Base-by-base conservation (phyloP, 2,797 vertebrate species). In the Nannoperca obscura region DNA sequence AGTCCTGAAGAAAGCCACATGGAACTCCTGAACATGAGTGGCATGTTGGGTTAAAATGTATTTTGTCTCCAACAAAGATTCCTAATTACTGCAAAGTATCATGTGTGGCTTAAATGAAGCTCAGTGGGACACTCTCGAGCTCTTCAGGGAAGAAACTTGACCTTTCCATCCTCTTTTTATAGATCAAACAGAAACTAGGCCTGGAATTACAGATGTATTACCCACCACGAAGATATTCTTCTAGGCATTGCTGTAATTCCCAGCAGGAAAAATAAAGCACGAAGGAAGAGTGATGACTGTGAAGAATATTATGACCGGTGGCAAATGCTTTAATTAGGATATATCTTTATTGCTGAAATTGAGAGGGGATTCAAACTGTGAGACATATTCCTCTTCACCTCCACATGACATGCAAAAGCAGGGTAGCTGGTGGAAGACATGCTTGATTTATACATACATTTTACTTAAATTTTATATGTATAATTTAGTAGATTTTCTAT, bases 251-350 rank as follows among this genome's bases (percentile, higher is more conserved):
- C 47, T 64, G n/a, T 53, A 66, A 82, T 50, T 82, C 71, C 55
- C 71, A 70, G 24, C 14, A 59, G 71, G 50, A 59, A 76, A 69
- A 76, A 62, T 52, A 70, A 61, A 8, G 2, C 5, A 59, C 24
- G 17, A 20, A 44, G 46, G 47, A 65, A 62, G 32, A 65, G 66
- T 61, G 34, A 78, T 71, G 47, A 77, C 27, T 38, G 40, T 36
- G 44, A 55, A 70, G 54, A 67, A 57, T 69, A 63, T 71, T 79
- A 65, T 80, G 58, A 82, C 69, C 58, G 0, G 61, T 63, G 63
- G 81, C 59, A 72, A 84, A 52, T 36, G 58, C 57, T 78, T 75
- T 69, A 75, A 82, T 82, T 64, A 77, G 63, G 58, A 71, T 30
- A 67, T 57, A 76, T 69, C 14, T 47, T n/a, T 10, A 66, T 61